phyloP scores from a whole-genome alignment of 2,888 invertebrate species.

The Caenorhabditis sp. region DNA sequence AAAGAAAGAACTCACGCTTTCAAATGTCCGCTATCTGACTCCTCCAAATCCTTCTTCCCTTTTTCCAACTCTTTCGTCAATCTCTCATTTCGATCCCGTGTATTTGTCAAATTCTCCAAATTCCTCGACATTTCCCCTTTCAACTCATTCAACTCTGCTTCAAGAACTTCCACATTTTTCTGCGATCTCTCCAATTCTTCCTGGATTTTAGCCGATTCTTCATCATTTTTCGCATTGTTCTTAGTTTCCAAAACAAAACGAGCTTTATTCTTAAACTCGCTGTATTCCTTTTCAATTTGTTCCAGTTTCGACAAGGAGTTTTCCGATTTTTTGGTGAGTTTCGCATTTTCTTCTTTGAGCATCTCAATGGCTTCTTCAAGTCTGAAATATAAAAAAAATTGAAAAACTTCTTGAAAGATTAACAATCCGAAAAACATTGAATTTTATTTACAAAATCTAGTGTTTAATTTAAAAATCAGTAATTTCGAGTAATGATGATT shows the following conservation, averaged over 20 bases:
- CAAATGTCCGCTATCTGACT: conserved; percentile 1
- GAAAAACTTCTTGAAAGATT: not conserved
- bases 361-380: conserved; percentile 37
- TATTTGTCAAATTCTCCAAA: conserved; percentile 15
- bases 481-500: too few species aligned
- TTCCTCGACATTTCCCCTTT: conserved; percentile 12
- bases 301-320: conserved; percentile 11
- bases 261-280: conserved; percentile 37
- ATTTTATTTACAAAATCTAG: not conserved
- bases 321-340: conserved; percentile 10
- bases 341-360: conserved; percentile 20
- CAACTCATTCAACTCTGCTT: conserved; percentile 14
- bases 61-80: conserved; percentile 13
- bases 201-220: not conserved
- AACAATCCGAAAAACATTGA: not conserved
- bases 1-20: not conserved
- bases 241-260: conserved; percentile 34
- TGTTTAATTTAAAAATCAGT: too few species aligned
- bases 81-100: conserved; percentile 5
- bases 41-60: not conserved
- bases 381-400: conserved; percentile 9
- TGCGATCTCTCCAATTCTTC: conserved; percentile 22
- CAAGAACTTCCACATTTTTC: conserved; percentile 7
- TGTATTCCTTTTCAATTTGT: conserved; percentile 22
- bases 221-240: conserved; percentile 20